These are phyloP conservation scores for Ptilonorhynchus violaceus DNA, from an alignment of 2,113 vertebrate species.

Conservation along the genomic window DNA sequence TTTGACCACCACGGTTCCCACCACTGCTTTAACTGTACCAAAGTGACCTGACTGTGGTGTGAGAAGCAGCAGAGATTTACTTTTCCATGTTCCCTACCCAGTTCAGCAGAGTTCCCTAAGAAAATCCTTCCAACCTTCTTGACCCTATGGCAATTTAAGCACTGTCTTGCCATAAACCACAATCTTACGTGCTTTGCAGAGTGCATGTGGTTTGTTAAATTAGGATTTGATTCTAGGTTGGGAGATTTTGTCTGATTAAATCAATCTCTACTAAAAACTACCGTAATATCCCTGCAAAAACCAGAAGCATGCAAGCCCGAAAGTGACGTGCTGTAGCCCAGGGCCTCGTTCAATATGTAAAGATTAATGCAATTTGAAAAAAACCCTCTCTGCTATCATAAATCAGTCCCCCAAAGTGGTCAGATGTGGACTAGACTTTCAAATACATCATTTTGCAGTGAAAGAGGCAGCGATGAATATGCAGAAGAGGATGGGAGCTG, in stretches of 20 bases:
- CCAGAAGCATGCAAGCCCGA: not conserved
- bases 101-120: not conserved
- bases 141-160: not conserved
- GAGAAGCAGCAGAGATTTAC: not conserved
- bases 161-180: not conserved
- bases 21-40: not conserved
- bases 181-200: not conserved
- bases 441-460: constrained; percentile 37
- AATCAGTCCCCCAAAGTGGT: constrained; percentile 46
- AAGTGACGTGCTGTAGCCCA: not conserved
- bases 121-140: not conserved
- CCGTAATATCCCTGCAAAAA: not conserved
- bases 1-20: not conserved
- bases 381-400: not conserved
- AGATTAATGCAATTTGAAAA: constrained; percentile 38
- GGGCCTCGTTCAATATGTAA: not conserved
- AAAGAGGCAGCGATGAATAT: constrained; percentile 32
- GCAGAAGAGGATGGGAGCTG: constrained; percentile 44
- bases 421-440: constrained; percentile 44
- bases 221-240: not conserved
- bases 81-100: not conserved
- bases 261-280: constrained; percentile 9
- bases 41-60: not conserved
- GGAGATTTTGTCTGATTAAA: constrained; percentile 15
- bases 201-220: not conserved